phyloP scores from a whole-genome alignment of 1,140 invertebrate species.

The Bradynema listronoti region DNA sequence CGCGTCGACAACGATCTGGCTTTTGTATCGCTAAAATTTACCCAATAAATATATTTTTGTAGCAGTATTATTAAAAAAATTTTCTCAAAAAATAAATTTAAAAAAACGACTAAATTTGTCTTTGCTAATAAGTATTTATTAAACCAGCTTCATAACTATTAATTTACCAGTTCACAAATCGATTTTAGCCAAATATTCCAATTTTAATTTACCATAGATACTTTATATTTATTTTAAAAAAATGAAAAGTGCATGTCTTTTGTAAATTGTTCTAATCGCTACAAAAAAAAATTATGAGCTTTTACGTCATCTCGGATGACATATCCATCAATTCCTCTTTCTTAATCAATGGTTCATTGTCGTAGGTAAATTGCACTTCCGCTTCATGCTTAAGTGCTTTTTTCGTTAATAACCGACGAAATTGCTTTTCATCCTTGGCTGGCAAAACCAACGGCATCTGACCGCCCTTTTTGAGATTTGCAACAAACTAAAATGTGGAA shows the following conservation, averaged over 20 bases:
- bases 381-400: not conserved
- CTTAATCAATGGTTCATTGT: not conserved
- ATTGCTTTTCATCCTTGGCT: conserved; percentile 21
- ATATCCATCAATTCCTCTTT: not conserved
- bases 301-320: not conserved
- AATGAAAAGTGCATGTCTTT: not conserved
- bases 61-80: no score
- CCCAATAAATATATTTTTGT: no score
- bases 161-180: no score
- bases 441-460: conserved; percentile 26
- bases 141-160: no score
- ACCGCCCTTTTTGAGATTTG: conserved; percentile 20
- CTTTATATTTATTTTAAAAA: not conserved
- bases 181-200: not conserved
- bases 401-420: conserved; percentile 2
- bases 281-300: not conserved
- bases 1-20: no score
- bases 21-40: no score
- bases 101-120: no score
- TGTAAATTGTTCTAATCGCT: not conserved
- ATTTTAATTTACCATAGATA: not conserved
- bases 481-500: conserved; percentile 26
- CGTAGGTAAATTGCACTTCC: not conserved
- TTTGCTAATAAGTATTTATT: no score
- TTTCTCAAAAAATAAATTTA: no score